Percentiles rank a stretch among this genome's conserved stretches.
phyloP scores from a whole-genome alignment of 2,888 invertebrate genomes.

The Keiferia lycopersicella region DNA sequence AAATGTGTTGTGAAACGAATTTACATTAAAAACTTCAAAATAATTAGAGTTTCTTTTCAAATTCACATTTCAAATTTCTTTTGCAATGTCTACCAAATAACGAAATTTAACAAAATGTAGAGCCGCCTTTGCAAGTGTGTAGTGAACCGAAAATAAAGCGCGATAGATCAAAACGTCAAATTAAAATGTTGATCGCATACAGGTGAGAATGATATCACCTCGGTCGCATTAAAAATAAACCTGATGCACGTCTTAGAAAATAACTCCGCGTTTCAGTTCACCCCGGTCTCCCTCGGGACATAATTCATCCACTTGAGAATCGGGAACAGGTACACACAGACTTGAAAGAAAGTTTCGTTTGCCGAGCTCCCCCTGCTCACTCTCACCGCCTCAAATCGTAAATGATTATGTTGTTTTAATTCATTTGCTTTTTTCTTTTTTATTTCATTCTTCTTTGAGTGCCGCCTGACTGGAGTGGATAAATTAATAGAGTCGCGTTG shows the following conservation, averaged over 20 bases:
- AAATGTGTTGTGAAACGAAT: too few relatives aligned
- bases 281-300: slow-evolving; percentile 73
- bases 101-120: background rate
- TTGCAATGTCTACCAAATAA: too few relatives aligned
- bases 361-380: slow-evolving; percentile 64
- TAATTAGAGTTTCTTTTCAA: too few relatives aligned
- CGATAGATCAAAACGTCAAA: slow-evolving; percentile 14
- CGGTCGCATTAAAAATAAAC: slow-evolving; percentile 67
- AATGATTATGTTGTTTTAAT: slow-evolving; percentile 81
- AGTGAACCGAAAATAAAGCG: slow-evolving; percentile 1
- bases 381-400: slow-evolving; percentile 73
- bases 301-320: slow-evolving; percentile 79
- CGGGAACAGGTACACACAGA: slow-evolving; percentile 76
- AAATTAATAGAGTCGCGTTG: slow-evolving; percentile 48
- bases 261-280: slow-evolving; percentile 58
- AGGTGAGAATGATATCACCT: slow-evolving; percentile 71
- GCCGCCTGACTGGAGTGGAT: slow-evolving; percentile 77
- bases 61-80: too few relatives aligned
- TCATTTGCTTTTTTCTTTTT: slow-evolving; percentile 75
- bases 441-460: slow-evolving; percentile 67
- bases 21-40: too few relatives aligned
- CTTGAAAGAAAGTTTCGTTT: slow-evolving; percentile 79
- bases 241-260: slow-evolving; percentile 70
- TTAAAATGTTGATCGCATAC: slow-evolving; percentile 35
- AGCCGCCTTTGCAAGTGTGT: background rate